These are phyloP conservation scores for Oxycera nigricornis DNA, from an alignment of 2,888 invertebrate species.

Conservation along the genomic window DNA sequence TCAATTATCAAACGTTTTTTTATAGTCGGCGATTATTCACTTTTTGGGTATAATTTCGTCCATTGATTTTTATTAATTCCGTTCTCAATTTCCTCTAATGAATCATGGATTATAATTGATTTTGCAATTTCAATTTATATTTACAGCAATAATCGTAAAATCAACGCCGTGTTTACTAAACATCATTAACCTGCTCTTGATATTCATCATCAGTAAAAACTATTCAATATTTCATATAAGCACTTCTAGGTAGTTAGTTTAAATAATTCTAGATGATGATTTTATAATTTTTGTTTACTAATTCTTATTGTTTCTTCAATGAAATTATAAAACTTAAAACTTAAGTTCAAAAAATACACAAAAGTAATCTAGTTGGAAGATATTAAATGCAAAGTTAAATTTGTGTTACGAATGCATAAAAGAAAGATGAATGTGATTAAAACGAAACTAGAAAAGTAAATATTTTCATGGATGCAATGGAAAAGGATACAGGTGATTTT, in stretches of 20 bases:
- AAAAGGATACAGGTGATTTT: background rate
- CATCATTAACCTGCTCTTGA: background rate
- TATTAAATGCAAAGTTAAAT: background rate
- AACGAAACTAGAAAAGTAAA: background rate
- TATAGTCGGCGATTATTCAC: no score
- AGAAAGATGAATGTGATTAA: background rate
- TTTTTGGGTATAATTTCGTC: no score
- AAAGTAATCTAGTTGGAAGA: background rate
- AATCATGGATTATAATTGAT: background rate
- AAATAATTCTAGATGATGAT: background rate
- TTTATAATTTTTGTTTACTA: background rate
- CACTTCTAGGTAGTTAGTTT: constrained; percentile 33
- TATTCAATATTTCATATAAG: background rate
- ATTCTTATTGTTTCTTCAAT: background rate
- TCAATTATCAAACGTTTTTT: no score
- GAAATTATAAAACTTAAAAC: background rate
- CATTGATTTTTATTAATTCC: no score
- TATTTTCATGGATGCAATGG: background rate
- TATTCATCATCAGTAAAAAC: background rate
- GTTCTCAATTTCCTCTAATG: no score
- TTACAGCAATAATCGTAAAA: background rate
- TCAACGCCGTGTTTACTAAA: background rate
- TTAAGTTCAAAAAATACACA: background rate
- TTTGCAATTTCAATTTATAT: background rate
- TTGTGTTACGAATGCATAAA: background rate